Percentiles rank a stretch among this genome's conserved stretches.
Evolutionary conservation across 2,797 vertebrate genomes (phyloP).

Genomic region (Spheniscus humboldti): DNA sequence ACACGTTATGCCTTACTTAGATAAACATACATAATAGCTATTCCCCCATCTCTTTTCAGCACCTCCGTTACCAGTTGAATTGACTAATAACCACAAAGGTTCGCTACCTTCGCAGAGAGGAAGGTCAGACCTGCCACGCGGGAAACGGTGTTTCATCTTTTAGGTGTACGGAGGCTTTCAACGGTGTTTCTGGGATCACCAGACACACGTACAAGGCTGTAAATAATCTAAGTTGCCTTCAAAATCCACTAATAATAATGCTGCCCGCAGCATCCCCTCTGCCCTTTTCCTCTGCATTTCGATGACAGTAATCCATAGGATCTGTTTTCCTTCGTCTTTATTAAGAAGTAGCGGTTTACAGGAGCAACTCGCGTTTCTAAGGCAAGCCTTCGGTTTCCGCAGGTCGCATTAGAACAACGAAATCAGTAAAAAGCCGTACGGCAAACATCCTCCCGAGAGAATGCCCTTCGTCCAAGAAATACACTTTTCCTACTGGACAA

Average conservation of each 20-base stretch:
- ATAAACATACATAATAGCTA: neutral
- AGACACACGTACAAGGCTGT: neutral
- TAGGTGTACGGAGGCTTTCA: neutral
- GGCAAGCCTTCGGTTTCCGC: neutral
- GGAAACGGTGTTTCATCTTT: neutral
- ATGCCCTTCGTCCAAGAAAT: fast-evolving
- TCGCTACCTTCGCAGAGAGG: neutral
- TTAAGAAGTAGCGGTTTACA: neutral
- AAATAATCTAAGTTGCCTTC: neutral
- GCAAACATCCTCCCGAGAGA: fast-evolving
- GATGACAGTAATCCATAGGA: neutral
- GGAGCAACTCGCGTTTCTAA: neutral
- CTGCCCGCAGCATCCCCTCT: neutral
- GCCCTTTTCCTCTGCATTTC: neutral
- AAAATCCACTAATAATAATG: neutral
- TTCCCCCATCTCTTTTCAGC: neutral
- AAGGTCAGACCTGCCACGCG: neutral
- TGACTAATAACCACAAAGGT: neutral
- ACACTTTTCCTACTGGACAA: fast-evolving
- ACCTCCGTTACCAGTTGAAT: neutral
- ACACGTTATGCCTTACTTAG: neutral
- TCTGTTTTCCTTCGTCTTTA: neutral
- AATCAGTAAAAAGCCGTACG: fast-evolving
- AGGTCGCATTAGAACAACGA: fast-evolving
- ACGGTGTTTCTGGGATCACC: neutral